Evolutionary conservation across 2,888 invertebrate genomes (phyloP).

Genomic region (Augochlorella aurata): DNA sequence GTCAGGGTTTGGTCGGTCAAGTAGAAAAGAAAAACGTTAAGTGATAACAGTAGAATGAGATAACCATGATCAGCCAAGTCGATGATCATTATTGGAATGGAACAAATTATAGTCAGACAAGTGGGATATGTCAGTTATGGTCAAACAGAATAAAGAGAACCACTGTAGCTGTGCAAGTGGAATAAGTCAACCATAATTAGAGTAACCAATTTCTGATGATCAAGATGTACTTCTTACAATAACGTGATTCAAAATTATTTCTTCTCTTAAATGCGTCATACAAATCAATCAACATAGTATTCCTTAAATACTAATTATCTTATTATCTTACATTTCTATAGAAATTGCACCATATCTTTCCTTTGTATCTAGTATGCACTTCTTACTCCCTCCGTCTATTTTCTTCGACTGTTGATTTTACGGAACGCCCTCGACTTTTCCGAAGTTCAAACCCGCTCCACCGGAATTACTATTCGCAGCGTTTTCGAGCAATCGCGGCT

Average conservation of each 20-base stretch:
- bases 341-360: neutral
- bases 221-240: too few relatives aligned
- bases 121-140: neutral
- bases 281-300: neutral
- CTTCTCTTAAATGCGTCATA: neutral
- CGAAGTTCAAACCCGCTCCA: neutral
- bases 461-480: conserved; percentile 29
- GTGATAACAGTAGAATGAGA: neutral
- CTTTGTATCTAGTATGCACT: neutral
- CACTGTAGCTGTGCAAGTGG: neutral
- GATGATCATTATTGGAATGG: too few relatives aligned
- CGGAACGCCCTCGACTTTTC: neutral
- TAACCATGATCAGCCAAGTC: neutral
- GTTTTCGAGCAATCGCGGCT: neutral
- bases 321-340: neutral
- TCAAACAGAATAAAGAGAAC: neutral
- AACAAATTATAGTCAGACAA: neutral
- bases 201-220: neutral
- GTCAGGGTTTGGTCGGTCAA: too few relatives aligned
- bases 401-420: neutral
- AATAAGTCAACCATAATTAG: neutral
- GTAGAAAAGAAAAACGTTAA: too few relatives aligned
- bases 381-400: neutral
- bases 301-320: neutral
- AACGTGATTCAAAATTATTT: neutral